Evolutionary conservation across 2,113 vertebrate genomes (phyloP), one percentile per base, ranked within the genome.

Genomic region (Hypanus sabinus): DNA sequence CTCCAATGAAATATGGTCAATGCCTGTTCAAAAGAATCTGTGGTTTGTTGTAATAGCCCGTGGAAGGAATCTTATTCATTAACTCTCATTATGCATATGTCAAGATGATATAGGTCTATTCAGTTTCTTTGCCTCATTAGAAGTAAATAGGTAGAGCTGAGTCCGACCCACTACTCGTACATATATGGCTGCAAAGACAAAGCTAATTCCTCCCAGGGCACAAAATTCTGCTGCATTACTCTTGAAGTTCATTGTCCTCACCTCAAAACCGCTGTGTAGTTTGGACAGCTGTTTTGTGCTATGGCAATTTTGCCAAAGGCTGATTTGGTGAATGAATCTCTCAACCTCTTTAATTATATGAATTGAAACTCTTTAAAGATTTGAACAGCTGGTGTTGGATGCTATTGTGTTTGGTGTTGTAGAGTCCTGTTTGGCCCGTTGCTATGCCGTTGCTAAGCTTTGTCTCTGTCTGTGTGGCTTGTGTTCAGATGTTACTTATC

Each of bases 401-500:
- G 91, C 91, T 73, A 22, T 46, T 46, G 36, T 93, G 91, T 93
- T 73, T 73, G 91, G 36, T 71, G 8, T 24, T 75, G 36, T 38
- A 3, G 91, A 30, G 36, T 55, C 22, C 10, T 93, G 91, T 46
- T 73, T 93, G 20, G 91, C 36, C 36, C 46, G 91, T 93, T 93
- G 91, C 91, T 93, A 93, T 5, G 91, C 91, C 60, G 91, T 55
- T 27, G 70, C 85, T 90, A 90, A 30, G 85, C 85, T 9, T 90
- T 90, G 85, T 90, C 85, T 90, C 85, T 90, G 85, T 68, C 85
- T 90, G n/a, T 33, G 85, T 90, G 85, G 85, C 60, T 90, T 90
- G 85, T 33, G n/a, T 65, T 68, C 60, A 90, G 85, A 90, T 16
- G 60, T 90, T 90, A 16, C 7, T 33, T 68, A 60, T 90, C 57